Evolutionary conservation across 2,113 vertebrate genomes (phyloP).

Genomic region (Silurus meridionalis): DNA sequence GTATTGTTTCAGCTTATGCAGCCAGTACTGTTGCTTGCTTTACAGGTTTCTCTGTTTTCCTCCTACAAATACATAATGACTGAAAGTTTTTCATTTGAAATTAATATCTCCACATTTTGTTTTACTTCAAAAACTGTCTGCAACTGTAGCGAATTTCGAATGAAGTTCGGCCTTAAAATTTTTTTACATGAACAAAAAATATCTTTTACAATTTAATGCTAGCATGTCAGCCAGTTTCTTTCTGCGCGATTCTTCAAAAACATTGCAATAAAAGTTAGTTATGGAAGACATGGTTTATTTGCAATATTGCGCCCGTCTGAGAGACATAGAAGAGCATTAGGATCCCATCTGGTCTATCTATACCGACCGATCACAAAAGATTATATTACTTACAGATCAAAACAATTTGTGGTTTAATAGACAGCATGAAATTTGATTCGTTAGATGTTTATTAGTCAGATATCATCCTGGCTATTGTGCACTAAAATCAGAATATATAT

Average conservation of each 20-base stretch:
- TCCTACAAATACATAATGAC: neutral
- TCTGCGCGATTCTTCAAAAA: neutral
- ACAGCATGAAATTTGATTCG: neutral
- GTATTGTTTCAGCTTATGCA: neutral
- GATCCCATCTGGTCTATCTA: neutral
- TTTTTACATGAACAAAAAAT: neutral
- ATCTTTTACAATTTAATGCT: neutral
- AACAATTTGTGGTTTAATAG: conserved; percentile 1
- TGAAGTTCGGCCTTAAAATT: neutral
- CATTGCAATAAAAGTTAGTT: neutral
- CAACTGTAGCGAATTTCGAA: neutral
- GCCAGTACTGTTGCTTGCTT: neutral
- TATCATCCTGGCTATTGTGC: neutral
- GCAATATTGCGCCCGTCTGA: neutral
- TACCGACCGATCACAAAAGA: neutral
- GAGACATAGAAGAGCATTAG: neutral
- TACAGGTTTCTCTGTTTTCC: neutral
- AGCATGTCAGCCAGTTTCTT: neutral
- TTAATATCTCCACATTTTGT: neutral
- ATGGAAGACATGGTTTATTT: neutral
- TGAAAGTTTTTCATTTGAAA: neutral
- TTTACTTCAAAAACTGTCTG: neutral
- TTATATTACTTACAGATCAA: conserved; percentile 29
- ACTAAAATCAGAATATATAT: neutral
- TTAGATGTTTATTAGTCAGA: neutral